Evolutionary conservation across 2,797 vertebrate species (phyloP), one percentile per base, ranked within the genome.

Genomic region (Alectoris magna): DNA sequence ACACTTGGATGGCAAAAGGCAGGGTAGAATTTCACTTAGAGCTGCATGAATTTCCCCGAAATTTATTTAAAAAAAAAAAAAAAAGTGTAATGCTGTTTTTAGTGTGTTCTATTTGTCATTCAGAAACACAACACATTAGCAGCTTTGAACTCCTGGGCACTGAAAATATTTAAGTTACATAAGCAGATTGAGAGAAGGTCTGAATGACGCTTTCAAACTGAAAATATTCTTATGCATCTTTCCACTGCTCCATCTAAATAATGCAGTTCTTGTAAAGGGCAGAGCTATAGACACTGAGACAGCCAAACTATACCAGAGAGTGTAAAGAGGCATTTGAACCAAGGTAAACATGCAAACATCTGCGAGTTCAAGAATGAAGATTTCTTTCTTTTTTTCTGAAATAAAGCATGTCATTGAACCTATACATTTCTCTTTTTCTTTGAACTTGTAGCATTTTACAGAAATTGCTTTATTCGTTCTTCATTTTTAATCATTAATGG

Each of bases 81-180:
- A 97, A 84, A 79, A 97, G 94, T 88, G 92, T 88, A 95, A 88
- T 90, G 95, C 95, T 97, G 96, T 49, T 96, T 98, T 98, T 97
- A 97, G 90, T 96, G 93, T 95, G 96, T 95, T 96, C 96, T 97
- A 88, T 97, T 97, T 98, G 97, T 98, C 97, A 97, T 95, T 97
- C 93, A 97, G 97, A 97, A 97, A 94, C 94, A 97, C 96, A 97
- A 96, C 94, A 94, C 90, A 96, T 98, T 97, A 98, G 81, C 91
- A 93, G 72, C 96, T 98, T 98, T 97, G 96, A 98, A 97, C 93
- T 97, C 87, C 49, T 87, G 90, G 90, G 90, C 94, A 96, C 97
- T 97, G 96, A 97, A 98, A 98, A 97, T 97, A 97, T 97, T 96
- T 94, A 96, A 96, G 94, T 97, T 97, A 96, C 94, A 97, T 97